phyloP scores from a whole-genome alignment of 1,140 invertebrate species.

The Lycorma delicatula region DNA sequence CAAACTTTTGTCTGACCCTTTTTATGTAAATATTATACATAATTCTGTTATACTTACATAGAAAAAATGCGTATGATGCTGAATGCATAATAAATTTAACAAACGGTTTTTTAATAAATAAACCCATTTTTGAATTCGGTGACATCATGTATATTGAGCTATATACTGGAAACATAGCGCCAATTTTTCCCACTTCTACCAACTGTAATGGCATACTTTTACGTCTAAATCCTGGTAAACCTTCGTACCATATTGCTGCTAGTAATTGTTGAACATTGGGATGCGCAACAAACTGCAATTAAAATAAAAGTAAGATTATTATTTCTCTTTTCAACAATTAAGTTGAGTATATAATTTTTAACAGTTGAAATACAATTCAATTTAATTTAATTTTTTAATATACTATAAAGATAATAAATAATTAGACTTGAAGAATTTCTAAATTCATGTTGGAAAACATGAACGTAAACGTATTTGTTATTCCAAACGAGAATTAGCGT shows the following conservation, averaged over 20 bases:
- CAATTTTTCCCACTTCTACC: conserved; percentile 68
- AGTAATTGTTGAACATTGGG: conserved; percentile 86
- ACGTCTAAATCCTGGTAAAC: conserved; percentile 75
- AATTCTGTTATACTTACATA: conserved; percentile 67
- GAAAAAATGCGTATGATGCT: conserved; percentile 78
- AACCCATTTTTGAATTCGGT: conserved; percentile 67
- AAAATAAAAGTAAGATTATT: too few species aligned
- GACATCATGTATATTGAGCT: conserved; percentile 76
- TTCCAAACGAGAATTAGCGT: too few species aligned
- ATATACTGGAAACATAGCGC: conserved; percentile 77
- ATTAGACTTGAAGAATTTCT: too few species aligned
- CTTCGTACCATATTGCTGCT: conserved; percentile 88
- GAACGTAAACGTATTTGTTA: too few species aligned
- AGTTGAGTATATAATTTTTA: too few species aligned
- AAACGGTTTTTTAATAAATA: conserved; percentile 84
- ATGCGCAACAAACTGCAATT: conserved; percentile 84
- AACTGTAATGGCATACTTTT: conserved; percentile 66
- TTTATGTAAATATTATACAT: not conserved
- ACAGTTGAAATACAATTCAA: too few species aligned
- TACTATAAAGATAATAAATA: too few species aligned
- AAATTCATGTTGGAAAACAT: too few species aligned
- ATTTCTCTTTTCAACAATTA: too few species aligned
- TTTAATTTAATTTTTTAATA: too few species aligned
- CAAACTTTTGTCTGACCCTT: not conserved
- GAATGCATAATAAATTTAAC: conserved; percentile 92